These are phyloP conservation scores for Pocillopora grandis DNA, from an alignment of 92 coral and sea anemone genomes.

Conservation along the genomic window DNA sequence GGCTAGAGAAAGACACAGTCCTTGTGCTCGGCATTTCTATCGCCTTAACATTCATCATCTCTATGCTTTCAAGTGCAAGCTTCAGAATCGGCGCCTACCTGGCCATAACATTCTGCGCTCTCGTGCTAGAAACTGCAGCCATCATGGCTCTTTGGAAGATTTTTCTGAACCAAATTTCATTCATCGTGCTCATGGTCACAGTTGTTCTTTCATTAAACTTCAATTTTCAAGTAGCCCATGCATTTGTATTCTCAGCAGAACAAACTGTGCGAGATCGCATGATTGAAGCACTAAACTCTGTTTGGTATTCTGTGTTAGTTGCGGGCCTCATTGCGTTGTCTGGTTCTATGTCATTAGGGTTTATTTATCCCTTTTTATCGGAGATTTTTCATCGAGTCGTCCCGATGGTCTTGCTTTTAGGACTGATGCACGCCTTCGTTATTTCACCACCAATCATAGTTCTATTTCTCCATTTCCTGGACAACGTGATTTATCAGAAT, in stretches of 20 bases:
- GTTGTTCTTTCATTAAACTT: slow-evolving; percentile 23
- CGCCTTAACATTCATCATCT: background rate
- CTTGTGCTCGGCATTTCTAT: background rate
- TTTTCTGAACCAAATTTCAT: slow-evolving; percentile 36
- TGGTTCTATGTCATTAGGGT: slow-evolving; percentile 38
- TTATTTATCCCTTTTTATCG: slow-evolving; percentile 25
- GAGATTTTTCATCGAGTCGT: slow-evolving; percentile 14
- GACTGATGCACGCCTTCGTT: slow-evolving; percentile 2
- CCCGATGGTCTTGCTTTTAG: slow-evolving; percentile 5
- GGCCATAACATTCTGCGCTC: slow-evolving; percentile 15
- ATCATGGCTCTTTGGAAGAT: slow-evolving; percentile 11
- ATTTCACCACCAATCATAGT: slow-evolving; percentile 1
- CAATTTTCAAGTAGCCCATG: slow-evolving; percentile 28
- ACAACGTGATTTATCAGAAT: background rate
- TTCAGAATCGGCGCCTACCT: background rate
- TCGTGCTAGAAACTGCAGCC: slow-evolving; percentile 23
- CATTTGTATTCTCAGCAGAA: slow-evolving; percentile 7
- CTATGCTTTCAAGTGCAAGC: background rate
- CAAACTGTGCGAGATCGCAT: background rate
- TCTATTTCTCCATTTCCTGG: background rate
- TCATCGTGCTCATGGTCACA: slow-evolving; percentile 3
- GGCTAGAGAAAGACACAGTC: slow-evolving; percentile 2
- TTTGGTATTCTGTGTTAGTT: slow-evolving; percentile 5
- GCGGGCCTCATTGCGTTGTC: background rate
- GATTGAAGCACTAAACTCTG: background rate